Evolutionary conservation across 2,113 vertebrate species (phyloP).

Genomic region (Paracanthobrama guichenoti): DNA sequence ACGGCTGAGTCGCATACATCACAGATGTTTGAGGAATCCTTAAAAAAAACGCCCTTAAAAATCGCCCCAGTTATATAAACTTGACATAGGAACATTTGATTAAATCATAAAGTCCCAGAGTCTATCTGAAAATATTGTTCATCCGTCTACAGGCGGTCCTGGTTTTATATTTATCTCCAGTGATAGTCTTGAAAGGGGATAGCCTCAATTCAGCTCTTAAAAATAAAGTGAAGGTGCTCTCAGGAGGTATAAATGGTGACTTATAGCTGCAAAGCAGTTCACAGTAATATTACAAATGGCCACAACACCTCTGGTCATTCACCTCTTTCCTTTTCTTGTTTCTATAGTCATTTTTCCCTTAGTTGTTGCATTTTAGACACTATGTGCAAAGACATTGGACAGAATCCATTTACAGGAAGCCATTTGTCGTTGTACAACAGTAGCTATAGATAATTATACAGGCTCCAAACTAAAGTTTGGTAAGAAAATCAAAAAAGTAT

Average conservation of each 20-base stretch:
- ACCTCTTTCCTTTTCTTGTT: slow-evolving; percentile 1
- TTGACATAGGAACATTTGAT: background rate
- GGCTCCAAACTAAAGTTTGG: slow-evolving; percentile 11
- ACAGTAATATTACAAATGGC: slow-evolving; percentile 52
- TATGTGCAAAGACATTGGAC: slow-evolving; percentile 13
- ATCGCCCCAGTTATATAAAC: background rate
- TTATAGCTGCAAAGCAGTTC: slow-evolving; percentile 52
- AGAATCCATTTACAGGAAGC: background rate
- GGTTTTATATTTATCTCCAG: background rate
- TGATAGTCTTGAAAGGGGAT: background rate
- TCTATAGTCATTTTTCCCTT: background rate
- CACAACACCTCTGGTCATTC: slow-evolving; percentile 38
- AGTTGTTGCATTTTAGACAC: background rate
- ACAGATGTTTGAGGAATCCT: slow-evolving; percentile 26
- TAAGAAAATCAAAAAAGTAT: background rate
- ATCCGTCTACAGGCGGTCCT: background rate
- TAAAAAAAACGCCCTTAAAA: background rate
- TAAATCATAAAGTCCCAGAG: slow-evolving; percentile 21
- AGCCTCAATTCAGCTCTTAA: slow-evolving; percentile 8
- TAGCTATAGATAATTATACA: slow-evolving; percentile 1
- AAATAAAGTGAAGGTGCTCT: slow-evolving; percentile 16
- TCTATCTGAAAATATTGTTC: slow-evolving; percentile 14
- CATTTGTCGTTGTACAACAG: slow-evolving; percentile 22
- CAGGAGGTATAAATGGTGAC: background rate
- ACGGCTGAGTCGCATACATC: slow-evolving; percentile 25